A percentile compares a stretch with the other conserved stretches of the same genome.
These are phyloP conservation scores for Drosophila mimetica DNA, from an alignment of 2,888 invertebrate species.

Conservation along the genomic window DNA sequence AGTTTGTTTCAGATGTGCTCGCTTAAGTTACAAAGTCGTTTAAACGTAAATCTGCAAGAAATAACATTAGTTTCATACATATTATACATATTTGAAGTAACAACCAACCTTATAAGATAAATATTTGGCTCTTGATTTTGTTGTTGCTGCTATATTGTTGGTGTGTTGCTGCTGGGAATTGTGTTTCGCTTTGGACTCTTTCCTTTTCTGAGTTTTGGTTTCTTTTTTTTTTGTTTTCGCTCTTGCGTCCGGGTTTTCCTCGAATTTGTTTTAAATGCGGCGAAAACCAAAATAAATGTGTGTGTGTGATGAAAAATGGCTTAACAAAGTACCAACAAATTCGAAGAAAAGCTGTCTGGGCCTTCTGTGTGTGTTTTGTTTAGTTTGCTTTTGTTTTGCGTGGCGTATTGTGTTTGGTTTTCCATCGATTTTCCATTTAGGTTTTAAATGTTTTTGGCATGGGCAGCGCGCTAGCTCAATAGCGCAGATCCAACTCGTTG, in stretches of 20 bases:
- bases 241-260: conserved; percentile 1
- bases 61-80: background rate
- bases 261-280: conserved; percentile 40
- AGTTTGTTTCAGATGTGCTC: conserved; percentile 35
- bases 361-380: background rate
- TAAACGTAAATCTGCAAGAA: conserved; percentile 60
- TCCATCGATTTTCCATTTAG: background rate
- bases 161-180: conserved; percentile 38
- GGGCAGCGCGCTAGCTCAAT: conserved; percentile 42
- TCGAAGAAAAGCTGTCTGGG: conserved; percentile 2
- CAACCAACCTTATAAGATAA: conserved; percentile 74
- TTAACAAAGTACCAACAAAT: conserved; percentile 14
- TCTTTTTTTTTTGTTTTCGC: conserved; percentile 13
- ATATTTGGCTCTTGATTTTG: conserved; percentile 79
- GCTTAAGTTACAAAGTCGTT: conserved; percentile 41
- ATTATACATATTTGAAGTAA: too few species aligned
- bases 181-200: conserved; percentile 11
- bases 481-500: conserved; percentile 39
- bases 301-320: conserved; percentile 2
- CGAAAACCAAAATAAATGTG: conserved; percentile 10
- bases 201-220: conserved; percentile 1
- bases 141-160: conserved; percentile 56
- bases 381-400: conserved; percentile 5
- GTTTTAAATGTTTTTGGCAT: conserved; percentile 58
- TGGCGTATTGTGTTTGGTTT: conserved; percentile 12